Percentiles rank a stretch among this genome's conserved stretches.
Evolutionary conservation across 2,888 invertebrate genomes (phyloP).

Genomic region (Callosobruchus maculatus): DNA sequence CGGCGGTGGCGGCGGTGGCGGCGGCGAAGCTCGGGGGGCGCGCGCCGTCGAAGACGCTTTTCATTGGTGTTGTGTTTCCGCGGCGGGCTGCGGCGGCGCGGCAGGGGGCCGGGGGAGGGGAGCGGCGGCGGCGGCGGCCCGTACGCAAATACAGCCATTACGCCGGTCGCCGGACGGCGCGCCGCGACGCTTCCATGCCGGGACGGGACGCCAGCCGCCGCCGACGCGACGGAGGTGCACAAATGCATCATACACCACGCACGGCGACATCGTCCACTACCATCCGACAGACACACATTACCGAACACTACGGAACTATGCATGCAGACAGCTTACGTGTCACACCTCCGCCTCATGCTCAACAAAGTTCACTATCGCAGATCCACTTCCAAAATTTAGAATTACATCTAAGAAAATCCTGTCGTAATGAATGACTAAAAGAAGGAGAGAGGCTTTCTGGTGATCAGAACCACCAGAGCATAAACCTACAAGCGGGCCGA

Average conservation of each 20-base stretch:
- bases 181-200: background rate
- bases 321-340: too few species aligned
- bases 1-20: constrained; percentile 30
- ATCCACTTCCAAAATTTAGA: too few species aligned
- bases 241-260: background rate
- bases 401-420: too few species aligned
- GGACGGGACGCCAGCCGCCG: background rate
- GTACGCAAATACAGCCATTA: constrained; percentile 50
- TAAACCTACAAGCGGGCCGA: too few species aligned
- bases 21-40: constrained; percentile 36
- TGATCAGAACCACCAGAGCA: too few species aligned
- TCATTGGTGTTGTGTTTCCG: constrained; percentile 49
- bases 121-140: constrained; percentile 36
- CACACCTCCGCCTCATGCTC: too few species aligned
- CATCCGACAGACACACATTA: too few species aligned
- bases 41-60: constrained; percentile 45
- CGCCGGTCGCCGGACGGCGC: constrained; percentile 17
- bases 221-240: background rate
- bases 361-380: too few species aligned
- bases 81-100: constrained; percentile 19
- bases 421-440: too few species aligned
- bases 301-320: too few species aligned
- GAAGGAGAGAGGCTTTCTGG: too few species aligned
- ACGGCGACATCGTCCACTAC: too few species aligned
- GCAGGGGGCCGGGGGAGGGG: constrained; percentile 13